Evolutionary conservation across 2,113 vertebrate species (phyloP), one percentile per base, ranked within the genome.

Genomic region (Rhombomys opimus): DNA sequence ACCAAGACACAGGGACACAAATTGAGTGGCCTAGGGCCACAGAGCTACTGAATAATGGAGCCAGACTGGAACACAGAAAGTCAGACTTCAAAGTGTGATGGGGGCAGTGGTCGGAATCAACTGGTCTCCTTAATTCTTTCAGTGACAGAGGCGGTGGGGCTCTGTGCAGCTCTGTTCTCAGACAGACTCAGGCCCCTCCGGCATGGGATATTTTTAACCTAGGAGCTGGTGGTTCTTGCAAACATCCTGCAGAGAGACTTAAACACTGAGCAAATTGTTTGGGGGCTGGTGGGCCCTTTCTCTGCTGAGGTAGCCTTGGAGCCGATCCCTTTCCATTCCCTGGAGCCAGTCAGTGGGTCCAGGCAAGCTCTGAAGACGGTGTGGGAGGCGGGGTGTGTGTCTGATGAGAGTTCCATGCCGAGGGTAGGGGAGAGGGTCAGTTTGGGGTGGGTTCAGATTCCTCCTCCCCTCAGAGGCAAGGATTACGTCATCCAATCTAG

Each of bases 201-300:
- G 92, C 94, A 59, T 2, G 76, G 70, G 70, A 72, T 96, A 92
- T 95, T 96, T 97, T 95, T 93, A 95, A 92, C 72, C 52, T 27
- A 82, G 41, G 91, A 90, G 59, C 78, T 72, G 70, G 65, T 41
- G 87, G 68, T 89, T 94, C 94, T 94, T 93, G 54, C 87, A 95
- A 95, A 96, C 93, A 94, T 78, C 57, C 94, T 91, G 77, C n/a
- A 59, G 82, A 59, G 82, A 52, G 82, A 80, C 65, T 89, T 41
- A 77, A 70, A 96, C 87, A 96, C 94, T 94, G 78, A 73, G 70
- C 80, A 80, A 82, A 96, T 94, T 96, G 85, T 96, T 73, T 59
- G 30, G 46, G 63, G 77, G 25, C 57, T 14, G n/a, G 30, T 15
- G 35, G 67, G 12, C 70, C 67, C 77, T 68, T 90, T 76, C n/a